Evolutionary conservation across 30 jellyfish, hydroid and myxozoan species (phyloP).

Genomic region (Cassiopea andromeda): DNA sequence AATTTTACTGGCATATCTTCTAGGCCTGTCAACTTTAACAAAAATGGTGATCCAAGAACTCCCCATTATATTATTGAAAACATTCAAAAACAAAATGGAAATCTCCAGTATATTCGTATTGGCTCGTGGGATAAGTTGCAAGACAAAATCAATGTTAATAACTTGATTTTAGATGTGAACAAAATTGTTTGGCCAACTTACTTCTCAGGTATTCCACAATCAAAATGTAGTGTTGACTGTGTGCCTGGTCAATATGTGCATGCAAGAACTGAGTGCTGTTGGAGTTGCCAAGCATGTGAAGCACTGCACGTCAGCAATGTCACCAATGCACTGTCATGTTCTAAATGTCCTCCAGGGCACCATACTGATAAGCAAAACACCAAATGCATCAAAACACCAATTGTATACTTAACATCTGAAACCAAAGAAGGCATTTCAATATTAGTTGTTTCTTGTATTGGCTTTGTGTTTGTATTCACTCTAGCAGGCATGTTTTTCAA

Average conservation of each 20-base stretch:
- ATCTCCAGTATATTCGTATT: conserved; percentile 32
- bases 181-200: conserved; percentile 74
- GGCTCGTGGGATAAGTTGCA: conserved; percentile 74
- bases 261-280: conserved; percentile 86
- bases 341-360: conserved; percentile 65
- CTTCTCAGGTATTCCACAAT: conserved; percentile 35
- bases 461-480: conserved; percentile 33
- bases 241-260: conserved; percentile 85
- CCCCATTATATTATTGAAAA: conserved; percentile 84
- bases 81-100: conserved; percentile 56
- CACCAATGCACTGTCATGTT: conserved; percentile 63
- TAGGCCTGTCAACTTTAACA: conserved; percentile 63
- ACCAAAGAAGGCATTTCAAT: conserved; percentile 71
- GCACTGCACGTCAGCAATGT: conserved; percentile 64
- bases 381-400: conserved; percentile 74
- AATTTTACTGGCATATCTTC: conserved; percentile 60
- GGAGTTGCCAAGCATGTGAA: conserved; percentile 82
- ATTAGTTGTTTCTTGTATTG: conserved; percentile 41
- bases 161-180: conserved; percentile 10
- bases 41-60: conserved; percentile 68
- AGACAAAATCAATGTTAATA: not conserved
- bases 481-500: conserved; percentile 15
- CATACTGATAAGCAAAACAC: conserved; percentile 75
- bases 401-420: conserved; percentile 30
- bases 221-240: conserved; percentile 84